Evolutionary conservation across 92 coral and sea anemone species (phyloP).

Genomic region (Porites divaricata): DNA sequence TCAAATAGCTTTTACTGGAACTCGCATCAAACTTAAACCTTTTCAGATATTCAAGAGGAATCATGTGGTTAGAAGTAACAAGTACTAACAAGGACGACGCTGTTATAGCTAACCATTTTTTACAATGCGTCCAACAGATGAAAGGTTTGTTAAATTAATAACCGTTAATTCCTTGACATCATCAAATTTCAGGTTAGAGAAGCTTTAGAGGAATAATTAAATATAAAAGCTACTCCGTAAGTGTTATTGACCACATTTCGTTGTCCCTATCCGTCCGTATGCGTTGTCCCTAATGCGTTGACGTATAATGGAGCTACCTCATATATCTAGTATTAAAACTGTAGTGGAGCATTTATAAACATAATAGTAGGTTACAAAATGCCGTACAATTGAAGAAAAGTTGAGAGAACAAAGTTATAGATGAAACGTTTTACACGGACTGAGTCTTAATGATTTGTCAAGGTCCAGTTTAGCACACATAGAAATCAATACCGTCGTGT

Average conservation of each 20-base stretch:
- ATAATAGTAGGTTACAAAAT: conserved; percentile 3
- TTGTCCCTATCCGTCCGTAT: not conserved
- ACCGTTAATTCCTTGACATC: conserved; percentile 22
- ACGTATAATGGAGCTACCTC: not conserved
- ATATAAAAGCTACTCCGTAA: not conserved
- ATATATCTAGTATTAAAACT: not conserved
- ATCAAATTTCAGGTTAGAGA: conserved; percentile 14
- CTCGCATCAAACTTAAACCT: conserved; percentile 6
- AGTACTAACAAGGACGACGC: conserved; percentile 35
- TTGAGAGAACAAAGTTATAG: not conserved
- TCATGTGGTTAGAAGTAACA: conserved; percentile 40
- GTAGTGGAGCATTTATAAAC: conserved; percentile 4
- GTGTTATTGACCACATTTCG: conserved; percentile 4
- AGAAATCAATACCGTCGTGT: not conserved
- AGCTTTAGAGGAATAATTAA: conserved; percentile 1
- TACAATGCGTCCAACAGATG: conserved; percentile 20
- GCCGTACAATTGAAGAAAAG: not conserved
- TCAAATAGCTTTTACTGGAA: conserved; percentile 3
- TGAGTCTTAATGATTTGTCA: not conserved
- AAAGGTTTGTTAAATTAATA: conserved; percentile 24
- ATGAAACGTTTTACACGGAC: conserved; percentile 10
- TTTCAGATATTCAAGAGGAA: conserved; percentile 30
- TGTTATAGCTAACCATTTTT: conserved; percentile 38
- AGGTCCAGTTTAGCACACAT: not conserved
- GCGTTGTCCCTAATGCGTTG: not conserved